Base-by-base conservation (phyloP, 2,888 invertebrate genomes). In the Mythimna albipuncta region DNA sequence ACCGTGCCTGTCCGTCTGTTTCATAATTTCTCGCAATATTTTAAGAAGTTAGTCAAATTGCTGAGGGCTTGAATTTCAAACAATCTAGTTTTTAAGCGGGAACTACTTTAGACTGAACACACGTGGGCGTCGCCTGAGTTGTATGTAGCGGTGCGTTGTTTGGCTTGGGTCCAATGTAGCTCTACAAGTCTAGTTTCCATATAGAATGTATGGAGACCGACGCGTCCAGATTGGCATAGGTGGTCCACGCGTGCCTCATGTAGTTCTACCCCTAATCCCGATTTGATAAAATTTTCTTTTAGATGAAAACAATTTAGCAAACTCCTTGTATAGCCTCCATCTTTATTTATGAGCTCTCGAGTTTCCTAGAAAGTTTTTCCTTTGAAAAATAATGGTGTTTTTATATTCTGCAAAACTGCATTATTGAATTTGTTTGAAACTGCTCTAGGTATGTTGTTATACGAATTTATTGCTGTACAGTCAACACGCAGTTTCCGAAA, bases 321-420 rank as follows among this genome's bases (percentile, higher is more conserved):
- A 54, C 16, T 63, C 38, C n/a, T 65, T 69, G 41, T n/a, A 57
- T n/a, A 81, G 55, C 47, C 47, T 68, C 50, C 9, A 67, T 81
- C 7, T 58, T 65, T 70, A 71, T 81, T 70, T 69, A 70, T 64
- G 61, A 81, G 66, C 35, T 54, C 9, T n/a, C 13, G 19, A 71
- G 58, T 50, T 65, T 52, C 26, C 41, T n/a, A 11, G 6, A 44
- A 61, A 67, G 16, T 61, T 67, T 16, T 19, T 58, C 7, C 32
- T 54, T 54, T 44, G 16, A 16, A 58, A 65, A 63, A 50, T 50
- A 62, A 63, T 1, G 38, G 19, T 59, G 21, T 55, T 59, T 58
- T 69, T 54, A 26, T 26, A 55, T 62, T 11, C 75, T 32, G 26
- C 10, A 44, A 66, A 69, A 65, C 64, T 69, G 32, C 38, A 74